A percentile compares a stretch with the other conserved stretches of the same genome.
Evolutionary conservation across 1,140 invertebrate species (phyloP).

Genomic region (Zelostemma sp.): DNA sequence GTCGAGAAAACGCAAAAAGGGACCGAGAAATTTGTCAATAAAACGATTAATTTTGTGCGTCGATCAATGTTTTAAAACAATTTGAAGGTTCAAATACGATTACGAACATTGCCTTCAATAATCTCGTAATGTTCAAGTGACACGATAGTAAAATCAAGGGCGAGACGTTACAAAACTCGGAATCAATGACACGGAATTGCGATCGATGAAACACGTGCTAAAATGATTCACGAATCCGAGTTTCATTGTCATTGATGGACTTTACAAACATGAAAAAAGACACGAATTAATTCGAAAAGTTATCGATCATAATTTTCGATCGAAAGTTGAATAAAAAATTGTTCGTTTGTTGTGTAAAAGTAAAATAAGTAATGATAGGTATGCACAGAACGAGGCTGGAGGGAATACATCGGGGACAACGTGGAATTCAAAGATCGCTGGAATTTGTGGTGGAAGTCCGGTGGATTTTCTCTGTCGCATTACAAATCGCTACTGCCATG

Average conservation of each 20-base stretch:
- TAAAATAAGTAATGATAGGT: slow-evolving; percentile 67
- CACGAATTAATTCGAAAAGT: no score
- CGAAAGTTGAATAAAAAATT: not conserved
- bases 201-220: slow-evolving; percentile 5
- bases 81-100: slow-evolving; percentile 55
- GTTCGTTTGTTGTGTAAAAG: not conserved
- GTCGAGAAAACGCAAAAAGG: no score
- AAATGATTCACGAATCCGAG: slow-evolving; percentile 17
- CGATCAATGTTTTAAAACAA: no score
- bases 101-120: slow-evolving; percentile 50
- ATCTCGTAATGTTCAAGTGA: slow-evolving; percentile 55
- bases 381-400: slow-evolving; percentile 85
- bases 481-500: slow-evolving; percentile 79
- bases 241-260: slow-evolving; percentile 22
- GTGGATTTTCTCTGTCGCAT: slow-evolving; percentile 78
- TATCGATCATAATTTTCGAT: no score
- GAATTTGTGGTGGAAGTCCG: slow-evolving; percentile 88
- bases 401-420: slow-evolving; percentile 75
- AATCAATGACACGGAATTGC: slow-evolving; percentile 21
- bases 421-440: slow-evolving; percentile 77
- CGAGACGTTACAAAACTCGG: slow-evolving; percentile 19
- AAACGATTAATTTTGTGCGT: no score
- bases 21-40: no score
- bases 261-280: no score
- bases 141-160: slow-evolving; percentile 62